phyloP scores from a whole-genome alignment of 2,888 invertebrate species.

The Acleris cristana region DNA sequence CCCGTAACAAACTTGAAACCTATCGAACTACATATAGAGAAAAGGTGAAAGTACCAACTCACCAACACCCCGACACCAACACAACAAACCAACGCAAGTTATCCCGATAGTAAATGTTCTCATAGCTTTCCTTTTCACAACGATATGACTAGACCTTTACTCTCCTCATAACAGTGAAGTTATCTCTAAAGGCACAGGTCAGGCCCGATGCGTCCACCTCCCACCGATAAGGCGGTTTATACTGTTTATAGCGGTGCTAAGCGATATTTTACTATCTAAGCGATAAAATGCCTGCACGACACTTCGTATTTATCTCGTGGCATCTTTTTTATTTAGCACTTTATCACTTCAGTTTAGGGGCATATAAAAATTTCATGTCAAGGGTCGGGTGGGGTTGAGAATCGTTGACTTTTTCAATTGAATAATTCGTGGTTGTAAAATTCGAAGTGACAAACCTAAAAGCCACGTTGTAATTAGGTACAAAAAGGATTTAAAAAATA shows the following conservation, averaged over 20 bases:
- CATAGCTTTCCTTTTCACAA: background rate
- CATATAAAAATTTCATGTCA: conserved; percentile 57
- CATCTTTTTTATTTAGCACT: conserved; percentile 73
- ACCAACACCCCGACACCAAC: too few species aligned
- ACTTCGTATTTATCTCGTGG: conserved; percentile 65
- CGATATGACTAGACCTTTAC: background rate
- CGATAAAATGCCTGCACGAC: conserved; percentile 66
- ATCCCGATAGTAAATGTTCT: too few species aligned
- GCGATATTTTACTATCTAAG: conserved; percentile 74
- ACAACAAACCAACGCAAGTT: too few species aligned
- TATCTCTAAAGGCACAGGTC: conserved; percentile 24
- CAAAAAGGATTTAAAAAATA: too few species aligned
- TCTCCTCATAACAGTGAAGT: conserved; percentile 1
- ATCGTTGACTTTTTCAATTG: conserved; percentile 10
- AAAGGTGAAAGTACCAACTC: too few species aligned
- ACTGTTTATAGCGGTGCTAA: conserved; percentile 61
- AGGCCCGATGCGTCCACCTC: conserved; percentile 8
- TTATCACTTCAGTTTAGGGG: conserved; percentile 77
- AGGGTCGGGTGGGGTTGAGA: conserved; percentile 22
- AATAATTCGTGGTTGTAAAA: background rate
- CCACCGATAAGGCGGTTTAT: conserved; percentile 36
- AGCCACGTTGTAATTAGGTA: too few species aligned
- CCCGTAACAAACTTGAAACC: too few species aligned
- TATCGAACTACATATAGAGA: too few species aligned
- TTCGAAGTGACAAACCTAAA: too few species aligned